Base-by-base conservation (phyloP, 30 jellyfish, hydroid and myxozoan species). In the Cassiopea andromeda region DNA sequence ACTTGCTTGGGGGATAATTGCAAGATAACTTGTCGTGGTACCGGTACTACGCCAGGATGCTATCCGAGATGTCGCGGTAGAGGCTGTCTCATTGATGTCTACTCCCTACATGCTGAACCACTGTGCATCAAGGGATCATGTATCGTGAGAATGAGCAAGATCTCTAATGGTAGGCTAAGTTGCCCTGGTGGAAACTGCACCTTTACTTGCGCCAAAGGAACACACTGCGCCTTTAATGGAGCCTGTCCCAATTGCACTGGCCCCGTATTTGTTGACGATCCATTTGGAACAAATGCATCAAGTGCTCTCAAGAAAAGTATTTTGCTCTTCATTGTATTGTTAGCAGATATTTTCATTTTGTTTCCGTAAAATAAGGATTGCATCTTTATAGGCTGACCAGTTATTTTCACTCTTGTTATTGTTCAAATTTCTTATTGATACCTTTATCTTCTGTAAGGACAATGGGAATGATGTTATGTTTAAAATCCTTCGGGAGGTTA, bases 221-320 rank as follows among this genome's bases (percentile, higher is more conserved):
- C 64, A 54, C 10, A 54, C 0, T 81, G 90, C 44, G 14, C 5
- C 0, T 81, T 7, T 58, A 5, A 16, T 2, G 69, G 90, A 18
- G 7, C 90, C 43, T 60, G 90, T 44, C 75, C 76, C 44, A 66
- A 66, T 48, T 81, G 90, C 67, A 64, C 80, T 1, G 73, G 45
- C 7, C 48, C 67, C 19, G 44, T 81, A 19, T 72, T 15, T 81
- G 90, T 81, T 19, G 90, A 81, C 61, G 90, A 81, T 19, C 90
- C 90, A 81, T 81, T 81, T 64, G 64, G 10, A 54, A 3, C 64
- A 54, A 54, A 10, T 54, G 64, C 64, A 54, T 54, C 64, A 54
- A 54, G 64, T 54, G 64, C 38, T 27, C 38, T 27, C 38, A 27
- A 27, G 38, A 27, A 27, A 27, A 27, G 38, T 27, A 27, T 27